Evolutionary conservation across 2,797 vertebrate species (phyloP), one percentile per base, ranked within the genome.

Genomic region (Acipenser transmontanus): DNA sequence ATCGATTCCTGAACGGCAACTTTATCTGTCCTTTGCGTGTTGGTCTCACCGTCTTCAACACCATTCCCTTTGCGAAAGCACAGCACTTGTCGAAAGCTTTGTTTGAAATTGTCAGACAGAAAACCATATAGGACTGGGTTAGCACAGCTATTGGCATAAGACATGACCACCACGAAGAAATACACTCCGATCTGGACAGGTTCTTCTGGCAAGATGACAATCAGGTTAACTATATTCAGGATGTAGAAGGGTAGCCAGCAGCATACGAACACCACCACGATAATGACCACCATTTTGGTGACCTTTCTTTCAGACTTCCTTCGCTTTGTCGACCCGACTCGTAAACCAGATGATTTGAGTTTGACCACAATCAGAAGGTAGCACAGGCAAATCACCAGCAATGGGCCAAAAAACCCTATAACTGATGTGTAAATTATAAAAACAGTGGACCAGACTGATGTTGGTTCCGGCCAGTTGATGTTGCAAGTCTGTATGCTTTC

Each of bases 231-330:
- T 52, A 99, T 96, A 84, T 98, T 98, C 82, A 97, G 92, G 77
- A 95, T 88, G 0, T 94, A 98, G 87, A 99, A 98, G 0, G 95
- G 96, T 67, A 97, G 84, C 97, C 95, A 98, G 83, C 97, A 99
- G 75, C 97, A 85, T 50, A 98, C 85, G 0, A 99, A 99, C 66
- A 95, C 95, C 8, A 91, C 91, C 79, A 99, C 97, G 66, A 98
- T 94, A 2, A 94, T 87, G 76, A 98, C 94, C 83, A 99, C 97
- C 96, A 99, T 97, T 64, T 92, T 89, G 0, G 96, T 98, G 81
- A 98, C 94, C 65, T 93, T 93, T 47, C 93, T 91, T 76, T 99
- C 96, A 0, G 96, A 97, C 1, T 91, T 89, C n/a, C 94, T 89
- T 1, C 94, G 91, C 72, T 91, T 94, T 72, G 92, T 89, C 11